Base-by-base conservation (phyloP, 1,140 invertebrate species). In the Panagrolaimus sp. region DNA sequence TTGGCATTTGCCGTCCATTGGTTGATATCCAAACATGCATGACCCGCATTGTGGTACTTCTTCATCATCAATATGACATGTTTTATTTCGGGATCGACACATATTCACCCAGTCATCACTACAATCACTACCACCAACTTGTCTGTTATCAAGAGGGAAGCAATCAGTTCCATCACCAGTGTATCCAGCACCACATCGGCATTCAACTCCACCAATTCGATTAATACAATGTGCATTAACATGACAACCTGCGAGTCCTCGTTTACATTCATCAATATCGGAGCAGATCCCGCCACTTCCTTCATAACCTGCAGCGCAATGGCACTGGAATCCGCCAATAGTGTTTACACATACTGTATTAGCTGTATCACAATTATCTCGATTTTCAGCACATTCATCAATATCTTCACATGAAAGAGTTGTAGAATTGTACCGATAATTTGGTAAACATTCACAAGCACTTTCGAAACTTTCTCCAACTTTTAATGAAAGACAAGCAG, bases 211-310 rank as follows among this genome's bases (percentile, higher is more conserved):
- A 47, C 92, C 93, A 70, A 88, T 88, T 46, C 90, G 90, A 85
- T 95, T 95, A 71, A 89, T 87, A 85, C 93, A 95, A 44, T 87
- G 87, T 5, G 92, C 91, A 68, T 77, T 80, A 17, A 43, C 46
- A 52, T 80, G 77, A 62, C 78, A 80, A 8, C 69, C 71, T 28
- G 77, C 69, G 28, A 69, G 68, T 10, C 75, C 74, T 21, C 79
- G 68, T 10, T 73, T 52, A 87, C 94, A 96, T 87, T 96, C 94
- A 86, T 96, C 96, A 86, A 94, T 90, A 86, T 96, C 86, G 9
- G 79, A 65, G 67, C 78, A 80, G 62, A 81, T 68, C 10, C 79
- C 78, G n/a, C 72, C 74, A 43, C 46, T 62, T 48, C 78, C 78
- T 64, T 80, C 78, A 65, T 72, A 80, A 12, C 79, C 78, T 15